Evolutionary conservation across 2,888 invertebrate genomes (phyloP), one percentile per base, ranked within the genome.

Genomic region (Drosophila meridiana): DNA sequence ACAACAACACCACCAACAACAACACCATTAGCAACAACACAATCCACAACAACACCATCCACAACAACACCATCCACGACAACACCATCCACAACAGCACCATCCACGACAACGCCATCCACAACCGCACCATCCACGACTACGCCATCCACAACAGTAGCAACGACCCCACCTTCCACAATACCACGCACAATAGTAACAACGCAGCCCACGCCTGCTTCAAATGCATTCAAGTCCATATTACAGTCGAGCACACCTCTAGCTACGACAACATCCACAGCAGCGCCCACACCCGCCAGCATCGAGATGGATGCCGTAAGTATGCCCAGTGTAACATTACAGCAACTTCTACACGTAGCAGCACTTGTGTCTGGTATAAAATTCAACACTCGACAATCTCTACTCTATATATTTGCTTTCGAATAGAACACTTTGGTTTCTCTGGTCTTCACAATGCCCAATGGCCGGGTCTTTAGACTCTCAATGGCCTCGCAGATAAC

Each of bases 371-470:
- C 20, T 0, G 30, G 32, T 45, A 6, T 36, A 63, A 1, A 36
- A 53, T 64, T 58, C 32, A 32, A 48, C 9, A 40, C 50, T 45
- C n/a, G 4, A 28, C 6, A 52, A 48, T 53, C 53, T 40, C 6
- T 40, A 28, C 20, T 43, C 36, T 50, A 9, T 69, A 30, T 45
- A 30, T 20, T 40, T 34, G 9, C 38, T 11, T 40, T n/a, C 28
- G 26, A 8, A 48, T 58, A 78, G 78, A 60, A 48, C 14, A n/a
- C 50, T 45, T 43, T 75, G 36, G 71, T 59, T 2, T 9, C 71
- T 11, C 34, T 78, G 14, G 32, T 56, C 42, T 28, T 78, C 26
- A 60, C 59, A 13, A 40, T 64, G 48, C 1, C 61, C 13, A 45
- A 60, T 20, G 79, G 79, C 1, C 20, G 52, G 48, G 30, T 42